Evolutionary conservation across 2,888 invertebrate species (phyloP).

Genomic region (Incurvaria masculella): DNA sequence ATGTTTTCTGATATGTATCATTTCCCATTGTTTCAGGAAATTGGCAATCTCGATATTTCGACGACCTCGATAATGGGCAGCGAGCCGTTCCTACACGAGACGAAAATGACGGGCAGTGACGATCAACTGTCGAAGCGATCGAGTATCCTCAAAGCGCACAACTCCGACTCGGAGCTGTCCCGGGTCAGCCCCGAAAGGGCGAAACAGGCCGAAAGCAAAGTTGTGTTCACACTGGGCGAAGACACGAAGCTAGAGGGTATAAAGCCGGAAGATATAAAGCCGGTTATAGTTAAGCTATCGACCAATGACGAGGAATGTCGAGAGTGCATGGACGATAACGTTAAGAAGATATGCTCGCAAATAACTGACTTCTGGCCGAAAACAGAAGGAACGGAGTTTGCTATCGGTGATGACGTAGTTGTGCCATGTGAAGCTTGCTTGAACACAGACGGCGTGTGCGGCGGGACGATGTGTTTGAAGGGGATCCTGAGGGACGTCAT

Average conservation of each 20-base stretch:
- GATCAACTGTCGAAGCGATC: constrained; percentile 17
- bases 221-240: constrained; percentile 41
- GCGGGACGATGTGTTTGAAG: constrained; percentile 30
- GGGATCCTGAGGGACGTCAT: constrained; percentile 33
- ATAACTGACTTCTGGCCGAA: constrained; percentile 33
- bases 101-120: constrained; percentile 26
- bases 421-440: constrained; percentile 24
- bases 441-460: constrained; percentile 22
- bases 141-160: constrained; percentile 27
- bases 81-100: constrained; percentile 46
- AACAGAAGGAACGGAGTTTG: constrained; percentile 7
- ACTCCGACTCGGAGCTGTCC: constrained; percentile 42
- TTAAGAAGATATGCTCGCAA: constrained; percentile 38
- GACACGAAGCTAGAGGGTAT: too few relatives aligned
- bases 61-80: constrained; percentile 50
- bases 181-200: constrained; percentile 13
- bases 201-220: constrained; percentile 22
- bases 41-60: constrained; percentile 34
- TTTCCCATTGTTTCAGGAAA: constrained; percentile 28
- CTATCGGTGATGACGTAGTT: constrained; percentile 20
- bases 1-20: constrained; percentile 3
- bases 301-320: constrained; percentile 35
- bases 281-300: constrained; percentile 33
- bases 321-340: constrained; percentile 28
- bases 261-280: constrained; percentile 19